These are phyloP conservation scores for Gymnocephalus cernua DNA, from an alignment of 2,113 vertebrate genomes.

Conservation along the genomic window DNA sequence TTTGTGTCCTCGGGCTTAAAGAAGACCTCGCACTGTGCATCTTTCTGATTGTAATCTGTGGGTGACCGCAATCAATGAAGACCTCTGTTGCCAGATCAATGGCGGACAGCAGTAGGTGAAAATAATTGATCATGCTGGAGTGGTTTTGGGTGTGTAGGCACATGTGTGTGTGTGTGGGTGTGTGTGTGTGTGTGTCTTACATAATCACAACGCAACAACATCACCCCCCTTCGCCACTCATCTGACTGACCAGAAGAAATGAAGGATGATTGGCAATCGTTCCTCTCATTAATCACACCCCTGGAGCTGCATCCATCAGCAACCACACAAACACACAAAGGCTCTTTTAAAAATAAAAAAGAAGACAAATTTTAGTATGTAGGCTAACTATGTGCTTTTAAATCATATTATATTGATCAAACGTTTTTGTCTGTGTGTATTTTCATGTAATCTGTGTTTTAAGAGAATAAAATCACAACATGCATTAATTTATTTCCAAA, in stretches of 20 bases:
- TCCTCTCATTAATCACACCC: slow-evolving; percentile 15
- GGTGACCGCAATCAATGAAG: slow-evolving; percentile 66
- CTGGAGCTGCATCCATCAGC: neutral
- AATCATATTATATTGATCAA: neutral
- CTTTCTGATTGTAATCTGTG: slow-evolving; percentile 65
- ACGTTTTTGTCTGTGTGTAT: neutral
- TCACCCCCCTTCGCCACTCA: neutral
- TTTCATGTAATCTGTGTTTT: neutral
- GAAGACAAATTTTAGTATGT: neutral
- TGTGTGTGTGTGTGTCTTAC: slow-evolving; percentile 23
- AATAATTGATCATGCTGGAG: slow-evolving; percentile 47
- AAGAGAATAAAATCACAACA: neutral
- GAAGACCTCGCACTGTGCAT: slow-evolving; percentile 39
- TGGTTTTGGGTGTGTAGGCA: slow-evolving; percentile 15
- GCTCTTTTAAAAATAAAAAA: neutral
- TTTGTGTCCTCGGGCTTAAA: slow-evolving; percentile 26
- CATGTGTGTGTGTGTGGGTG: slow-evolving; percentile 3
- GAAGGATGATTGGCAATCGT: slow-evolving; percentile 26
- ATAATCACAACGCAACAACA: slow-evolving; percentile 29
- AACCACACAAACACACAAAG: slow-evolving; percentile 1
- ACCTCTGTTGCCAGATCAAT: slow-evolving; percentile 65
- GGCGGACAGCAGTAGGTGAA: slow-evolving; percentile 57
- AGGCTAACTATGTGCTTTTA: neutral
- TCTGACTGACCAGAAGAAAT: slow-evolving; percentile 29
- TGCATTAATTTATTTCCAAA: neutral